phyloP scores from a whole-genome alignment of 1,140 invertebrate species.

The Apis mellifera region Amel_HAv3.1 CM009936.2:12868501-12869000 shows the following conservation, averaged over 20 bases:
- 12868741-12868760: background rate
- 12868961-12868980: conserved; percentile 10
- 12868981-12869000: conserved; percentile 16
- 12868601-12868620: conserved; percentile 22
- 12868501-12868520: conserved; percentile 32
- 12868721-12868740: background rate
- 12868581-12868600: conserved; percentile 31
- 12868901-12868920: too few relatives aligned
- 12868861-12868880: too few relatives aligned
- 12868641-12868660: conserved; percentile 44
- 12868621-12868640: conserved; percentile 30
- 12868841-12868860: too few relatives aligned
- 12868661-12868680: conserved; percentile 18
- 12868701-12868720: background rate
- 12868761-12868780: background rate
- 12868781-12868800: too few relatives aligned
- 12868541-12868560: conserved; percentile 48
- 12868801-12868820: too few relatives aligned
- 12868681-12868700: conserved; percentile 37
- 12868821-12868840: too few relatives aligned
- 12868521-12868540: conserved; percentile 40
- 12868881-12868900: too few relatives aligned
- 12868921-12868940: background rate
- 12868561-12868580: conserved; percentile 45
- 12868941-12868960: background rate